A percentile compares a stretch with the other conserved stretches of the same genome.
Conservation (phyloP, 2,113 vertebrate genomes). For the Progne subis region DNA sequence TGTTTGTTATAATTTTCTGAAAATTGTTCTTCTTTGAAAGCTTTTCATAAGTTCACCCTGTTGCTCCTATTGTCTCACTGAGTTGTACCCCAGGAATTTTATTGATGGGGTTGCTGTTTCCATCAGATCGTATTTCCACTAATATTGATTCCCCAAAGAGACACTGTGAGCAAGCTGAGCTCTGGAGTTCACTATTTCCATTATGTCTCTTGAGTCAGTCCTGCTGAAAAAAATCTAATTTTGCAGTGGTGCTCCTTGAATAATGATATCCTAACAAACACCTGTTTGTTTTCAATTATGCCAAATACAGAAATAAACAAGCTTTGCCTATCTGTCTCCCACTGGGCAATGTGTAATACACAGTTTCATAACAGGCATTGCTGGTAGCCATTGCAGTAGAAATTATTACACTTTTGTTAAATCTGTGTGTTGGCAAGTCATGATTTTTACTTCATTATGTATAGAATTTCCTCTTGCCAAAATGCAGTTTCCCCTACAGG, state of each 20-base stretch:
- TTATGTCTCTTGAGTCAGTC: neutral
- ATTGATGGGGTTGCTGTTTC: neutral
- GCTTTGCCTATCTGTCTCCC: constrained; percentile 18
- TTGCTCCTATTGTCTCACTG: neutral
- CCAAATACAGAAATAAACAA: constrained; percentile 8
- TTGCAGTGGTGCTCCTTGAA: neutral
- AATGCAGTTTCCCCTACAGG: neutral
- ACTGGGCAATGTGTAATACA: neutral
- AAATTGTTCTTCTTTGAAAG: neutral
- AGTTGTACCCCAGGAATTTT: neutral
- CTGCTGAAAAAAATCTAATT: neutral
- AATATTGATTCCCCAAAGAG: neutral
- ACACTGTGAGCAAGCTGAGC: neutral
- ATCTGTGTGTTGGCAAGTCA: neutral
- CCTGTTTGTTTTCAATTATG: constrained; percentile 41
- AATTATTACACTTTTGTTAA: neutral
- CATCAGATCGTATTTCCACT: neutral
- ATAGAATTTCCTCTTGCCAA: neutral
- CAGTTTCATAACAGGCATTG: neutral
- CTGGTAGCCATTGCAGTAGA: neutral
- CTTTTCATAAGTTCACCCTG: neutral
- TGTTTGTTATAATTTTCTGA: neutral
- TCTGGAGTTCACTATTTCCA: neutral
- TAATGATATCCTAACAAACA: constrained; percentile 24
- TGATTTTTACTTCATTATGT: neutral